Evolutionary conservation across 2,888 invertebrate species (phyloP), one percentile per base, ranked within the genome.

Genomic region (Drosophila percnosoma): DNA sequence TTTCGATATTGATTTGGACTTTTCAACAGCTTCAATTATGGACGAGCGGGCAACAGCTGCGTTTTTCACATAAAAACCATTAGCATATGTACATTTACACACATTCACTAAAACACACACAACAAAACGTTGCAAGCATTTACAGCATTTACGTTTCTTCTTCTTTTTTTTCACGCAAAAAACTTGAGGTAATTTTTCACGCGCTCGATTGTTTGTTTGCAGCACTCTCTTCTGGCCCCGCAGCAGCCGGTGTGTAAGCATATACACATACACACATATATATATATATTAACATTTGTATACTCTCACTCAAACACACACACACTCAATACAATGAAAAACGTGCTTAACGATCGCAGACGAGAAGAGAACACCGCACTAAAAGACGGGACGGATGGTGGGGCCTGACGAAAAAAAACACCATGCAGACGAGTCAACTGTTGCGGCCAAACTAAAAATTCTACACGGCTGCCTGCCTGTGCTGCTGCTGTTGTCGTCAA

Each of bases 361-460:
- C 48, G 24, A 68, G 52, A 60, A 55, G 31, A 68, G 52, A 65
- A 55, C 49, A 53, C 52, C 54, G 58, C 68, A 70, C 66, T 53
- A 52, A 66, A 11, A 63, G 40, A 57, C 29, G 68, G 73, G 73
- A 81, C 78, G 78, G 69, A 61, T 62, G 54, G 65, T 45, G 58
- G 42, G 45, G 74, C 59, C 61, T 59, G 60, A 62, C 68, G 54
- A 66, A 78, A 65, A 77, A 63, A 31, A 61, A 61, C 58, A 78
- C 75, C 90, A 89, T 85, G 86, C 90, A 89, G 83, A 90, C 88
- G 83, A 89, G 78, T 88, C 80, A 86, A 89, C 85, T 82, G 85
- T 78, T 86, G 88, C 79, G 89, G 86, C 86, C 73, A 68, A 87
- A 87, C 75, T 86, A 67, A 86, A 81, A 62, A 89, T 89, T 84